Evolutionary conservation across 1,140 invertebrate genomes (phyloP).

Genomic region (Glossosoma conforme): DNA sequence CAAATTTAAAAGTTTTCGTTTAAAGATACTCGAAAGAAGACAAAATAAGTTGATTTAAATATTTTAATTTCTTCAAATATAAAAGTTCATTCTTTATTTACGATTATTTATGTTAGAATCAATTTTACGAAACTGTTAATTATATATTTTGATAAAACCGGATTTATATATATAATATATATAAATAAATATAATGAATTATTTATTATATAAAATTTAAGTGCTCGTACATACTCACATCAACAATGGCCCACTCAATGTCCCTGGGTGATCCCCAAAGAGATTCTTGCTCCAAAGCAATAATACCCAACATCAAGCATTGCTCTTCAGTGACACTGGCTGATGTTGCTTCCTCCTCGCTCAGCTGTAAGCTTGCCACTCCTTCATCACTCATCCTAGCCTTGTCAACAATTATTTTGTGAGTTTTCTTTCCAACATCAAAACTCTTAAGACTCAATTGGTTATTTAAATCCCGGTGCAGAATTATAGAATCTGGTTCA

Average conservation of each 20-base stretch:
- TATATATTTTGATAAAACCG: no score
- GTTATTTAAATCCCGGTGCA: constrained; percentile 49
- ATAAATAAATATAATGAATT: constrained; percentile 6
- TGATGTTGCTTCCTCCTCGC: constrained; percentile 36
- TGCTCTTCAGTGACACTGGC: constrained; percentile 51
- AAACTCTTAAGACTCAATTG: constrained; percentile 46
- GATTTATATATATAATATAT: background rate
- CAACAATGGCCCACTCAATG: constrained; percentile 66
- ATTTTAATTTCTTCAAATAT: no score
- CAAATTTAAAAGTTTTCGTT: no score
- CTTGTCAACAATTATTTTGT: constrained; percentile 45
- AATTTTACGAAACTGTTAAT: no score
- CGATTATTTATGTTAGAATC: no score
- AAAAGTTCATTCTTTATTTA: no score
- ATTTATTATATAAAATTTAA: background rate
- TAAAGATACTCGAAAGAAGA: no score
- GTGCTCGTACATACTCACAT: constrained; percentile 37
- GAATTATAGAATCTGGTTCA: constrained; percentile 67
- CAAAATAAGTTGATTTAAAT: no score
- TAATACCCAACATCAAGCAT: constrained; percentile 48
- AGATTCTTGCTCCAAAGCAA: constrained; percentile 58
- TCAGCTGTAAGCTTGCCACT: constrained; percentile 37
- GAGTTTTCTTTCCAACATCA: constrained; percentile 54
- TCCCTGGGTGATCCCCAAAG: constrained; percentile 64
- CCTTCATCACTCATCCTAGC: constrained; percentile 33